phyloP scores from a whole-genome alignment of 2,113 vertebrate genomes.

The Sialia sialis region DNA sequence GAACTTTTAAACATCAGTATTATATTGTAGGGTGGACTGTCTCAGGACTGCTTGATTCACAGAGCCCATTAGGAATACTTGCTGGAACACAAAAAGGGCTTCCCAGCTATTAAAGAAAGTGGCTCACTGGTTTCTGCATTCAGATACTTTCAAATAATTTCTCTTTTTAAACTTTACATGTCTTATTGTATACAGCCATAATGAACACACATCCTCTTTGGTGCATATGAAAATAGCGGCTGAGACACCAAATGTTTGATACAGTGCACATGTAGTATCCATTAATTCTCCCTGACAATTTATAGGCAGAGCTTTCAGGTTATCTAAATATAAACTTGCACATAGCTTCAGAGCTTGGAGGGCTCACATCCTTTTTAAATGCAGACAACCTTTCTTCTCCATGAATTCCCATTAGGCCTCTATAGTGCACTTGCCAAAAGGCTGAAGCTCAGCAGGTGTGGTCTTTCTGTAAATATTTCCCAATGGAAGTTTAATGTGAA shows the following conservation, averaged over 20 bases:
- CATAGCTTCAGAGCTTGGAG: not conserved
- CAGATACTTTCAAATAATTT: not conserved
- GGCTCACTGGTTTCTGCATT: not conserved
- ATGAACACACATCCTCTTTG: not conserved
- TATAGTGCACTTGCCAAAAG: not conserved
- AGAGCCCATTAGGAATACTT: not conserved
- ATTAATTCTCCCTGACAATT: slow-evolving; percentile 21
- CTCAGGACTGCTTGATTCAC: not conserved
- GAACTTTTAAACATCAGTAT: not conserved
- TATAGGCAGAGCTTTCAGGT: slow-evolving; percentile 8
- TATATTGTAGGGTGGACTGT: not conserved
- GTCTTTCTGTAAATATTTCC: slow-evolving; percentile 18
- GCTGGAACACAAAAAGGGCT: not conserved
- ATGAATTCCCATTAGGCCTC: not conserved
- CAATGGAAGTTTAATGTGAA: not conserved
- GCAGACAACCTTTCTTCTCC: not conserved
- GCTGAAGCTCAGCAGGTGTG: slow-evolving; percentile 36
- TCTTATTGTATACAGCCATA: not conserved
- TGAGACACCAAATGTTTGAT: slow-evolving; percentile 34
- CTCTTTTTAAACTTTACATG: not conserved
- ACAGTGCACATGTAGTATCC: not conserved
- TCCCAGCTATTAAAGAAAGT: not conserved
- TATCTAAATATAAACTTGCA: slow-evolving; percentile 29
- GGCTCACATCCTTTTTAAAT: slow-evolving; percentile 6
- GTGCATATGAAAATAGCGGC: slow-evolving; percentile 39